These are phyloP conservation scores for Heliangelus exortis DNA, from an alignment of 2,797 vertebrate species.

Conservation along the genomic window DNA sequence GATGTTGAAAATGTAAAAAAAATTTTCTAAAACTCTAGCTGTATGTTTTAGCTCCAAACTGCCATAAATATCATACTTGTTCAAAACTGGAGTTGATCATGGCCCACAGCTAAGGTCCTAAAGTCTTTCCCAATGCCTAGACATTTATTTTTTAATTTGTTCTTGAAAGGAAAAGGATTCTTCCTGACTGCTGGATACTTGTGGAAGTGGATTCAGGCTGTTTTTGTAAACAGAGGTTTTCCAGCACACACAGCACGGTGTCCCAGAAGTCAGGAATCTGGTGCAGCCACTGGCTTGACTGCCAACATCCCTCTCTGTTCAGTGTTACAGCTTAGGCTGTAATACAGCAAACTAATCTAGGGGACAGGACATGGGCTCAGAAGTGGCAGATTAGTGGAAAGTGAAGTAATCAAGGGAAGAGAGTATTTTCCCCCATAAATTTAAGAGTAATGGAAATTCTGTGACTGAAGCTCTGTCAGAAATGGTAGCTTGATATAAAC, in stretches of 20 bases:
- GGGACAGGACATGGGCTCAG: background rate
- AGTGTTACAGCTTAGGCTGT: background rate
- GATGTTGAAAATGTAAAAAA: background rate
- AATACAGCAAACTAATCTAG: background rate
- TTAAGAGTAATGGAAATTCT: background rate
- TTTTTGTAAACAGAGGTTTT: background rate
- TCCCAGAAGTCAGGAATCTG: background rate
- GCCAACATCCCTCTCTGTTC: background rate
- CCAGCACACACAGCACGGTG: background rate
- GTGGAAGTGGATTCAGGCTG: background rate
- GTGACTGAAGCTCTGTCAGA: background rate
- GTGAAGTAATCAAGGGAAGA: background rate
- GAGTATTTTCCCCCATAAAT: background rate
- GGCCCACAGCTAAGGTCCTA: background rate
- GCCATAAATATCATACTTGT: accelerated
- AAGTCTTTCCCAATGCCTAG: background rate
- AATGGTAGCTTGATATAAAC: background rate
- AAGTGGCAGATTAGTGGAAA: background rate
- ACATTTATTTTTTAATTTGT: background rate
- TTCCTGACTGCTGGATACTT: background rate
- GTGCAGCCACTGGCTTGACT: background rate
- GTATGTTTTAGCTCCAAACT: background rate
- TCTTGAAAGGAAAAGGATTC: background rate
- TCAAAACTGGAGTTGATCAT: background rate
- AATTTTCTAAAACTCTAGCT: background rate